Evolutionary conservation across 1,140 invertebrate species (phyloP).

Genomic region (Papilio aristodemus): DNA sequence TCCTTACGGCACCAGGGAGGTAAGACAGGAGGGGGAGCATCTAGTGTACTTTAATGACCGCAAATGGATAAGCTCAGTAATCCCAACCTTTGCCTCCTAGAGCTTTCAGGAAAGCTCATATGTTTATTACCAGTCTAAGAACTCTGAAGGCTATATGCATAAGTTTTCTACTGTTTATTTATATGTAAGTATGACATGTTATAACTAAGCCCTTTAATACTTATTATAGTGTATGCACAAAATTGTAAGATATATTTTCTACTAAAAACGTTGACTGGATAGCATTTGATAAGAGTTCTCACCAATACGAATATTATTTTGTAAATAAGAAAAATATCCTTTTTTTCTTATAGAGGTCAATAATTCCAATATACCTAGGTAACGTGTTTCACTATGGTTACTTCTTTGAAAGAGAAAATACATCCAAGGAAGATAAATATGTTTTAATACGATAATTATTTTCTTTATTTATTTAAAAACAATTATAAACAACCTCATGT

Average conservation of each 20-base stretch:
- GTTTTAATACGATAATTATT: not conserved
- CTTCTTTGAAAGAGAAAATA: not conserved
- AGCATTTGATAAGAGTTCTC: too few species aligned
- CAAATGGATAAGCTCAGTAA: constrained; percentile 61
- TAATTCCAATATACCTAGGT: too few species aligned
- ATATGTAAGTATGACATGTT: too few species aligned
- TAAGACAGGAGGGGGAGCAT: constrained; percentile 36
- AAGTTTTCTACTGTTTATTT: constrained; percentile 13
- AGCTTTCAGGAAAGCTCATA: constrained; percentile 26
- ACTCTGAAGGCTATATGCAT: constrained; percentile 23
- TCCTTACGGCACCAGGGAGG: constrained; percentile 42
- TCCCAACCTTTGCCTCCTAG: constrained; percentile 59
- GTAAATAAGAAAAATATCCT: too few species aligned
- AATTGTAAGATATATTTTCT: too few species aligned
- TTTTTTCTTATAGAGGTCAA: too few species aligned
- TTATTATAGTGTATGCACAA: too few species aligned
- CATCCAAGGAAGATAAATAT: not conserved
- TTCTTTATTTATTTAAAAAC: not conserved
- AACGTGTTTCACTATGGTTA: too few species aligned
- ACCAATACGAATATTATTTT: too few species aligned
- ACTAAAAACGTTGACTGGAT: too few species aligned
- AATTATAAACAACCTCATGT: not conserved
- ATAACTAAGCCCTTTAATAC: too few species aligned
- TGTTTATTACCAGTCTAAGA: constrained; percentile 16
- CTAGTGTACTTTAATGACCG: constrained; percentile 76